Conservation (phyloP, 2,797 vertebrate species). For the Sebastes taczanowskii region DNA sequence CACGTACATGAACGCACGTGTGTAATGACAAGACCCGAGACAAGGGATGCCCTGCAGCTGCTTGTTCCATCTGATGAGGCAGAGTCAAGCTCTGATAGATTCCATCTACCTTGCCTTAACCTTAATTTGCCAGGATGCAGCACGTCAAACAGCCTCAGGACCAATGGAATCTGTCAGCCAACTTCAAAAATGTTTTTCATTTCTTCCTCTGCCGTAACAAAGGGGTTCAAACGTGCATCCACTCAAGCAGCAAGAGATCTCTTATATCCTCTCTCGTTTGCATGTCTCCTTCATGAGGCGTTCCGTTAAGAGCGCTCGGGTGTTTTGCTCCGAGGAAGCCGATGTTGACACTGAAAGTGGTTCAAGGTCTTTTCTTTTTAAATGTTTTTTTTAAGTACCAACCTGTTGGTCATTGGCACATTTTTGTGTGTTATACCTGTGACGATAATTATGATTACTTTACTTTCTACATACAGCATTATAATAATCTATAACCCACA, state of each 20-base stretch:
- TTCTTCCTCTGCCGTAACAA: slow-evolving; percentile 58
- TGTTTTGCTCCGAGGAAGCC: slow-evolving; percentile 20
- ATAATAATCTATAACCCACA: not conserved
- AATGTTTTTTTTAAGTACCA: not conserved
- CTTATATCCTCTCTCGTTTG: slow-evolving; percentile 32
- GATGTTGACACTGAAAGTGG: slow-evolving; percentile 12
- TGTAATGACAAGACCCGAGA: slow-evolving; percentile 73
- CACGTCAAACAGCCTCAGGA: slow-evolving; percentile 77
- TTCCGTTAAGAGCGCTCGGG: not conserved
- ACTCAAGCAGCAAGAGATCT: slow-evolving; percentile 59
- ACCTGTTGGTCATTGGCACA: slow-evolving; percentile 14
- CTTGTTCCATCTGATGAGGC: slow-evolving; percentile 80
- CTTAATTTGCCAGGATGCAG: slow-evolving; percentile 83
- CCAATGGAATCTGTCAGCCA: slow-evolving; percentile 80
- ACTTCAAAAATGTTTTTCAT: slow-evolving; percentile 71
- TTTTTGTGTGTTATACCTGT: not conserved
- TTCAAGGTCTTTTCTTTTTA: slow-evolving; percentile 17
- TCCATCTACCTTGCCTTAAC: slow-evolving; percentile 83
- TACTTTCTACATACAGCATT: not conserved
- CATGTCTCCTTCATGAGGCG: slow-evolving; percentile 24
- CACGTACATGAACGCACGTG: slow-evolving; percentile 30
- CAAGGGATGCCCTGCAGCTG: slow-evolving; percentile 81
- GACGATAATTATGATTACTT: not conserved
- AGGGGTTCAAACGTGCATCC: slow-evolving; percentile 73
- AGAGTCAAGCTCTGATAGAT: slow-evolving; percentile 79